Base-by-base conservation (phyloP, 2,797 vertebrate genomes). In the Petrocephalus sullivani region DNA sequence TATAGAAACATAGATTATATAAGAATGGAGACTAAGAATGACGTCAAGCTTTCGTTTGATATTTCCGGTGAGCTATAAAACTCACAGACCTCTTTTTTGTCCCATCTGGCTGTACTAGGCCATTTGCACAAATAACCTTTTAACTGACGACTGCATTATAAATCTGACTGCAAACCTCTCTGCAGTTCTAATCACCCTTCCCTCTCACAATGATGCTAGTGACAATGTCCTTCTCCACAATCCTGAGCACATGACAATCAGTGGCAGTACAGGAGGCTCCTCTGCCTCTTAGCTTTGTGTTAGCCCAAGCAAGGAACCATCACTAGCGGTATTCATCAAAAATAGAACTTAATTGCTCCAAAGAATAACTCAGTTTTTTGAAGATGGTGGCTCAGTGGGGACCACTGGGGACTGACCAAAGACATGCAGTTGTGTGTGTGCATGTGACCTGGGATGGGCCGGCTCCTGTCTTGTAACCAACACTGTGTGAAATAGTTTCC, bases 31-130 rank as follows among this genome's bases (percentile, higher is more conserved):
- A 67, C 23, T 33, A 91, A 94, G 94, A 90, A 92, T 92, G 94
- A 92, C 81, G 92, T 95, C 94, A 94, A 94, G 95, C 95, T 95
- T 94, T 95, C 91, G 86, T 89, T 93, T 95, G 94, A 95, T 94
- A 94, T 94, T 95, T 96, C 92, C 92, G 93, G 94, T 95, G 94
- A 93, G 93, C 92, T 95, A 95, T 95, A 94, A 95, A 93, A 93
- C 92, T 93, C 92, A 95, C 92, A 95, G 93, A 95, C 95, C 94
- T 92, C 94, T 95, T 95, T 95, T 96, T 94, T 96, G 94, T 95
- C 95, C 95, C 96, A 96, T 95, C 96, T 96, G 96, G 95, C 95
- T 28, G n/a, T 51, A 28, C 83, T 94, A 94, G 95, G 94, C 95
- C 96, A 96, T 96, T 96, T 96, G 95, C 94, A 95, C 94, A 92